Conservation (phyloP, 2,113 vertebrate species). For the Toxotes chatareus region DNA sequence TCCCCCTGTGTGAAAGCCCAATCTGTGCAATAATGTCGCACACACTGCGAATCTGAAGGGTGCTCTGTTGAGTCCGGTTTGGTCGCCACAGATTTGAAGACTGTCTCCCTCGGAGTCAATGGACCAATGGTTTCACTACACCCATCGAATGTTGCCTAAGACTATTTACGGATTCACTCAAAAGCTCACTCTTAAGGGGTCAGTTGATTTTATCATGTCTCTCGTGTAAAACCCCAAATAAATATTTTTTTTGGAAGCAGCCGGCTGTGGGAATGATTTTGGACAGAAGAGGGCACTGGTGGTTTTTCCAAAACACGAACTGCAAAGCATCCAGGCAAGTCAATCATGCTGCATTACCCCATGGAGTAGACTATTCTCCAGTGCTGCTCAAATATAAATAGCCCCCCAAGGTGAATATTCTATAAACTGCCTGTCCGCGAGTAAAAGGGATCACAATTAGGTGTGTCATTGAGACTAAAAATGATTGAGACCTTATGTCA, state of each 20-base stretch:
- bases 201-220: constrained; percentile 34
- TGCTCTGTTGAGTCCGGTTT: constrained; percentile 17
- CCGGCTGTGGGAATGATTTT: background rate
- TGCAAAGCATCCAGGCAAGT: constrained; percentile 30
- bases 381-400: constrained; percentile 73
- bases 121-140: constrained; percentile 35
- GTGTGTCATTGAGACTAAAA: constrained; percentile 54
- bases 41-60: constrained; percentile 34
- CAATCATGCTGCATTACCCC: constrained; percentile 63
- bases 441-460: constrained; percentile 66
- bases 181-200: constrained; percentile 24
- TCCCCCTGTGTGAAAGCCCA: constrained; percentile 26
- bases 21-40: constrained; percentile 18
- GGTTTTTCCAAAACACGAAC: constrained; percentile 39
- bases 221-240: constrained; percentile 50
- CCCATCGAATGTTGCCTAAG: constrained; percentile 19
- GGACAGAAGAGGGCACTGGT: constrained; percentile 75
- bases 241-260: constrained; percentile 2
- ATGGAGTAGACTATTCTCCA: constrained; percentile 57
- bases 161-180: constrained; percentile 13
- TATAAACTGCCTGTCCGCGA: constrained; percentile 61
- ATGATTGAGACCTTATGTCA: constrained; percentile 50
- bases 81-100: constrained; percentile 7
- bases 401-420: constrained; percentile 73
- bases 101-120: constrained; percentile 17